Evolutionary conservation across 2,888 invertebrate species (phyloP).

Genomic region (Sphaerophoria taeniata): DNA sequence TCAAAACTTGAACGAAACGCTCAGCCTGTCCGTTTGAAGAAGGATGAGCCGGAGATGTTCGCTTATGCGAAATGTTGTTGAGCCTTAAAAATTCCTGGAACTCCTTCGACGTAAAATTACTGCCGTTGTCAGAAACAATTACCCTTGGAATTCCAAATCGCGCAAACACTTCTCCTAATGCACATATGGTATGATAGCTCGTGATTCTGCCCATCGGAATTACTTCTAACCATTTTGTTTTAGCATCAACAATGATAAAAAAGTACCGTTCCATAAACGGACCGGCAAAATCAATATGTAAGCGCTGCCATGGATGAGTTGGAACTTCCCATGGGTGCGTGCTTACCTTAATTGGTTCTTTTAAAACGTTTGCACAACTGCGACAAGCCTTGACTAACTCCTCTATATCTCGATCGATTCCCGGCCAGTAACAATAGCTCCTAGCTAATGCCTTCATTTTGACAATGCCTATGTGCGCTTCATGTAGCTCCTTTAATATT

Average conservation of each 20-base stretch:
- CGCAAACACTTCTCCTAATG: slow-evolving; percentile 24
- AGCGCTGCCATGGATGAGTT: slow-evolving; percentile 1
- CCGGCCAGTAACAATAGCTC: slow-evolving; percentile 25
- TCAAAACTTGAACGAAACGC: slow-evolving; percentile 1
- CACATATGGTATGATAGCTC: neutral
- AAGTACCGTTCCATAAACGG: slow-evolving; percentile 3
- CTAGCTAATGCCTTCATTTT: neutral
- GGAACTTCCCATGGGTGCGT: neutral
- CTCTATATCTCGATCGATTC: slow-evolving; percentile 41
- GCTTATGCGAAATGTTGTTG: slow-evolving; percentile 5
- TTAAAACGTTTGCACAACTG: slow-evolving; percentile 35
- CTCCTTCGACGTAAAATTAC: slow-evolving; percentile 15
- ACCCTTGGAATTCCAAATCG: slow-evolving; percentile 8
- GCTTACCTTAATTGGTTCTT: neutral
- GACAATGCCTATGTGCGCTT: neutral
- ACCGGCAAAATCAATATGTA: slow-evolving; percentile 5
- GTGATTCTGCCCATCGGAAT: slow-evolving; percentile 6
- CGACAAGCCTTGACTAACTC: slow-evolving; percentile 25
- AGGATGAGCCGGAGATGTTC: slow-evolving; percentile 9
- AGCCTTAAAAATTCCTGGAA: neutral
- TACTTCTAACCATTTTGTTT: slow-evolving; percentile 5
- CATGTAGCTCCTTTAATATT: neutral
- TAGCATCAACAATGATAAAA: slow-evolving; percentile 4
- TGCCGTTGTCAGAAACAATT: no score
- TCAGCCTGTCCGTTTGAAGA: neutral